These are phyloP conservation scores for Hydropsyche tenuis DNA, from an alignment of 1,140 invertebrate genomes.

Conservation along the genomic window DNA sequence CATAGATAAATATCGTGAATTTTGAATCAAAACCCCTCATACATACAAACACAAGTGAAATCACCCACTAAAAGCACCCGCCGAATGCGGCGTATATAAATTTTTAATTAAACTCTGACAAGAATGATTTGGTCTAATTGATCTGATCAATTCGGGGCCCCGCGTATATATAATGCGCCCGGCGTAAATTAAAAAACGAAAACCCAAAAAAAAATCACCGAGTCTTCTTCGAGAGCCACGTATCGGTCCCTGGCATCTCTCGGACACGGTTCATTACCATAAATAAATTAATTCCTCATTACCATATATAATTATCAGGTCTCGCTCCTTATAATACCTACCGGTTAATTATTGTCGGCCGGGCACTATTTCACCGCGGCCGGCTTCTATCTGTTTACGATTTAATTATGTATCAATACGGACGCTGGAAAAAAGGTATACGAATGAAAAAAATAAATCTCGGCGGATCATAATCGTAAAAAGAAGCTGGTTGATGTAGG, in stretches of 20 bases:
- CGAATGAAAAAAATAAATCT: not conserved
- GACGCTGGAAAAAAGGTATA: not conserved
- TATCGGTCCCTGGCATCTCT: constrained; percentile 45
- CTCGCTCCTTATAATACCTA: constrained; percentile 48
- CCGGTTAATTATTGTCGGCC: constrained; percentile 43
- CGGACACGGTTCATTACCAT: constrained; percentile 50
- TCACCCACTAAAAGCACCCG: too few relatives aligned
- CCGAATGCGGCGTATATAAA: constrained; percentile 30
- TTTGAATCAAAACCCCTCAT: too few relatives aligned
- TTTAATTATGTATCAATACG: constrained; percentile 22
- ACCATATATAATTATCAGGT: constrained; percentile 50
- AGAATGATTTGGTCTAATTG: constrained; percentile 50
- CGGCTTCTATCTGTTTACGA: constrained; percentile 14
- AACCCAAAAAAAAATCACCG: too few relatives aligned
- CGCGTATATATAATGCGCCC: constrained; percentile 36
- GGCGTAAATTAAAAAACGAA: constrained; percentile 48
- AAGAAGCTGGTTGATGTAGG: not conserved
- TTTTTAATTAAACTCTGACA: constrained; percentile 51
- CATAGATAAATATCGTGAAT: too few relatives aligned
- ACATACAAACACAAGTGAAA: not conserved
- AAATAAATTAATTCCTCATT: constrained; percentile 51
- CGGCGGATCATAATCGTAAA: not conserved
- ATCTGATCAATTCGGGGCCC: constrained; percentile 47
- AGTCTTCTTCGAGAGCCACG: too few relatives aligned
- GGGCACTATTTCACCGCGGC: not conserved